Evolutionary conservation across 2,113 vertebrate genomes (phyloP).

Genomic region (Amphilophus citrinellus): DNA sequence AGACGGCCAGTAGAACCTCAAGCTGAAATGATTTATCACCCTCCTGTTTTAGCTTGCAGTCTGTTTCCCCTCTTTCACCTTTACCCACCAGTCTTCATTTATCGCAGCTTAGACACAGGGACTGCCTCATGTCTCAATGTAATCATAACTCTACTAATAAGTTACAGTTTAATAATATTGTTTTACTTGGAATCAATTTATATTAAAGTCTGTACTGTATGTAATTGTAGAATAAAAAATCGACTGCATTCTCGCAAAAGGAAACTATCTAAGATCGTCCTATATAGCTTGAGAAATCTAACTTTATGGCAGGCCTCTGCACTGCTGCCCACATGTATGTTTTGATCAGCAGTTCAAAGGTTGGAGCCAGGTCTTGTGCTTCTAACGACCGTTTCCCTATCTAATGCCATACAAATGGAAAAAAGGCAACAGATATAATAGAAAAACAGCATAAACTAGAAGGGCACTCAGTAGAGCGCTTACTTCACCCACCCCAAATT

Average conservation of each 20-base stretch:
- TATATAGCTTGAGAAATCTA: too few relatives aligned
- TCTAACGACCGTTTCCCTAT: background rate
- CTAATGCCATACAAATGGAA: background rate
- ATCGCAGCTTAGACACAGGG: background rate
- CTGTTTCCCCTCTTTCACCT: constrained; percentile 6
- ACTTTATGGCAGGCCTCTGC: too few relatives aligned
- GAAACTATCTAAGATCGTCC: too few relatives aligned
- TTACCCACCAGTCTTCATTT: background rate
- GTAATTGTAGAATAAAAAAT: background rate
- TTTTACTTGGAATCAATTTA: background rate
- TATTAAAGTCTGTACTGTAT: background rate
- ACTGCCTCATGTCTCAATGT: background rate
- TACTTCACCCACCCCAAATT: too few relatives aligned
- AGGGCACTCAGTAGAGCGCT: too few relatives aligned
- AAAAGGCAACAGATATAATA: background rate
- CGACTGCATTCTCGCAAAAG: background rate
- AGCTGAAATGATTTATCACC: constrained; percentile 30
- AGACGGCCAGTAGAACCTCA: constrained; percentile 28
- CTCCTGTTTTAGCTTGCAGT: background rate
- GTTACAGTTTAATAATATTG: background rate
- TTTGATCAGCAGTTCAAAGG: background rate
- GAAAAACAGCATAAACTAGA: background rate
- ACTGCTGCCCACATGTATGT: background rate
- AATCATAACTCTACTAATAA: background rate
- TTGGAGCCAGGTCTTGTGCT: background rate